Evolutionary conservation across 1,140 invertebrate species (phyloP), one percentile per base, ranked within the genome.

Genomic region (Drosophila mauritiana): DNA sequence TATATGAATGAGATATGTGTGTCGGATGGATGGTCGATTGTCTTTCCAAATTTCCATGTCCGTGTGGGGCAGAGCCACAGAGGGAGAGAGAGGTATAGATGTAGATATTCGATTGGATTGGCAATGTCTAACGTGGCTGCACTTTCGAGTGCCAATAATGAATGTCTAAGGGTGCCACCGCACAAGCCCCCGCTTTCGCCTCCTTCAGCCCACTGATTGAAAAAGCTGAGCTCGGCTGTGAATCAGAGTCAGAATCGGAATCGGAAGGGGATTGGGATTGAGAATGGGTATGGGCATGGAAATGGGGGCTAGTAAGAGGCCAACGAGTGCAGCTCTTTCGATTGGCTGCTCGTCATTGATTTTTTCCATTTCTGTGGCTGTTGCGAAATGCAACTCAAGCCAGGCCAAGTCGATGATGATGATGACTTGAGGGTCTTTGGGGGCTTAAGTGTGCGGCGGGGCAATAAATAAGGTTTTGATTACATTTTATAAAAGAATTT

Each of bases 401-500:
- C 79, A 79, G 76, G 70, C 77, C 77, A 74, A 80, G 63, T 78
- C 55, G 63, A 73, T 53, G 73, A 58, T 74, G 73, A 73, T 65
- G 74, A 74, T 65, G 85, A 90, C 81, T 90, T 86, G 70, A 86
- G 81, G 48, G 76, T 37, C 56, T 43, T 64, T 27, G 34, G 39
- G 52, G 37, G 15, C 11, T 48, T 8, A 40, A 57, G 34, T 52
- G n/a, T 34, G 46, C 27, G 46, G 52, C 39, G 48, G 45, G 53
- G 65, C 79, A 83, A 89, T 86, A 89, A 91, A 90, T 91, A 80
- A 91, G 90, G 84, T 91, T 92, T 91, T 91, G 84, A 91, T 91
- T 91, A 86, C 88, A 91, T 91, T 91, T 80, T 84, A 85, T 90
- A 86, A 91, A 91, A 78, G 85, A 84, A 89, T 90, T 90, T 90